Percentiles rank a stretch among this genome's conserved stretches.
Conservation (phyloP, 1,140 invertebrate genomes). For the Scaptomyza montana region DNA sequence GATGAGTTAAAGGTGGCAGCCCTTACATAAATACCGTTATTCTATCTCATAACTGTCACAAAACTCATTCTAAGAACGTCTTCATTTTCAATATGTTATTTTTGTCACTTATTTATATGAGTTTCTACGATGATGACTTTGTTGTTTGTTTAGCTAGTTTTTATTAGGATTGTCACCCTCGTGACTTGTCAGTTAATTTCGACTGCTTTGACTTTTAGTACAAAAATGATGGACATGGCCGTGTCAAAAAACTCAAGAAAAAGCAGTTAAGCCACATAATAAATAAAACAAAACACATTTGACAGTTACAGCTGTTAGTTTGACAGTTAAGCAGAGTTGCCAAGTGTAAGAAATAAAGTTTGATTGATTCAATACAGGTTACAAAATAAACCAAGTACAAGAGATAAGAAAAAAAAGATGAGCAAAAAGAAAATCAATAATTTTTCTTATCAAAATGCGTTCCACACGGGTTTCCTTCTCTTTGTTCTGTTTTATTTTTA, state of each 20-base stretch:
- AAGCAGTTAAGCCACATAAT: constrained; percentile 55
- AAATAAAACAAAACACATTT: constrained; percentile 67
- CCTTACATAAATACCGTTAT: no score
- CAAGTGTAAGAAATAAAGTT: constrained; percentile 12
- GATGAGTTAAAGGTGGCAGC: no score
- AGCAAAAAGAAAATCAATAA: constrained; percentile 64
- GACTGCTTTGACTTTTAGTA: no score
- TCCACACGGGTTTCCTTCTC: constrained; percentile 16
- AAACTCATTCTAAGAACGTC: not conserved
- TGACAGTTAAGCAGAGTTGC: constrained; percentile 61
- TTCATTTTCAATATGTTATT: constrained; percentile 1
- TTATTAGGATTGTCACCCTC: constrained; percentile 17
- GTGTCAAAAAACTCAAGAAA: constrained; percentile 56
- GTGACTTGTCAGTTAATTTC: constrained; percentile 57
- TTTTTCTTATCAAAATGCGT: constrained; percentile 37
- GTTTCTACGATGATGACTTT: not conserved
- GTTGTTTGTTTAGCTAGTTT: constrained; percentile 3
- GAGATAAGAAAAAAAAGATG: no score
- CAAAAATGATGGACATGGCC: constrained; percentile 59
- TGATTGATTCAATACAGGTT: constrained; percentile 49
- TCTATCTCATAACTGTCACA: not conserved
- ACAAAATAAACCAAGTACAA: constrained; percentile 3
- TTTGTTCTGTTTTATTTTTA: constrained; percentile 19
- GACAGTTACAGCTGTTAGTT: constrained; percentile 54
- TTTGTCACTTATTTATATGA: constrained; percentile 21